Evolutionary conservation across 2,888 invertebrate species (phyloP).

Genomic region (Protonemura montana): DNA sequence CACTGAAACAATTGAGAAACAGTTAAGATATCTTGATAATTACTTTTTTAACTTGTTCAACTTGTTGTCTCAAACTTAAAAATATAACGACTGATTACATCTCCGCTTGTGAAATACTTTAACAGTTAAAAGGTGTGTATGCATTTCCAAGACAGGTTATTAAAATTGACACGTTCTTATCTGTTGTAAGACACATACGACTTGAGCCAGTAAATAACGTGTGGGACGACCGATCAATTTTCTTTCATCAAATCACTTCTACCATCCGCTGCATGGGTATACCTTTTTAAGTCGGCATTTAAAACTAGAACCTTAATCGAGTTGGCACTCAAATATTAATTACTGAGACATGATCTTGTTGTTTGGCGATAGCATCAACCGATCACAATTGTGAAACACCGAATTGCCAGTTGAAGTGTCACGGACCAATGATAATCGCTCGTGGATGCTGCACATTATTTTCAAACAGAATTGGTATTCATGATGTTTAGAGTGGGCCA

Average conservation of each 20-base stretch:
- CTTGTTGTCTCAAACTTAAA: background rate
- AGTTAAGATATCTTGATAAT: background rate
- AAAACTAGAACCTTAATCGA: background rate
- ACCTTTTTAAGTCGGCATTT: background rate
- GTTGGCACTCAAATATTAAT: background rate
- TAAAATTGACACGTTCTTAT: background rate
- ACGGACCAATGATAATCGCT: background rate
- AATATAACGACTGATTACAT: background rate
- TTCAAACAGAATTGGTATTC: no score
- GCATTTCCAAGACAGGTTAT: slow-evolving; percentile 2
- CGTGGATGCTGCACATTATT: background rate
- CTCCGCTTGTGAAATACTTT: background rate
- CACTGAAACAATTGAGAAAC: background rate
- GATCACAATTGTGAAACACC: background rate
- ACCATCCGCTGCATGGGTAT: background rate
- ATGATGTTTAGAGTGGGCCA: background rate
- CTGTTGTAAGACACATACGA: slow-evolving; percentile 3
- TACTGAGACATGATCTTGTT: background rate
- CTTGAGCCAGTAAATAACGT: background rate
- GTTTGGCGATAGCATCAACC: background rate
- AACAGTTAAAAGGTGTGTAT: slow-evolving; percentile 12
- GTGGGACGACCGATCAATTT: background rate
- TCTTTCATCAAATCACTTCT: background rate
- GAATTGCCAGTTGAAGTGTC: background rate
- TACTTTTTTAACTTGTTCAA: background rate